These are phyloP conservation scores for Cosmia trapezina DNA, from an alignment of 2,888 invertebrate species.

Conservation along the genomic window DNA sequence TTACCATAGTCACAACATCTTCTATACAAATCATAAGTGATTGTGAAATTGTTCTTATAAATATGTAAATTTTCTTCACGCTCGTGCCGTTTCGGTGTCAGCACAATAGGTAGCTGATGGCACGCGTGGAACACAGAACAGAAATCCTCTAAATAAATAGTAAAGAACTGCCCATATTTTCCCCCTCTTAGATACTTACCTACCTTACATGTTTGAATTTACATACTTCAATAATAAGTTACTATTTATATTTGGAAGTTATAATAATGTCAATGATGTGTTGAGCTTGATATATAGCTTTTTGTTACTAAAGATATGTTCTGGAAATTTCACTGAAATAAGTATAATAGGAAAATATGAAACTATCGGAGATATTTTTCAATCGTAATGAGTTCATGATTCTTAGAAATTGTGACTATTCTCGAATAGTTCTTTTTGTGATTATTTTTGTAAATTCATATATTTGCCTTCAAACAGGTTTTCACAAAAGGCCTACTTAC, in stretches of 20 bases:
- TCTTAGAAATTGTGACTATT: background rate
- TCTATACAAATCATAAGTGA: conserved; percentile 38
- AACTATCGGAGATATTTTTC: conserved; percentile 37
- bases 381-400: conserved; percentile 20
- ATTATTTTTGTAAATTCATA: background rate
- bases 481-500: background rate
- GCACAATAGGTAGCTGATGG: conserved; percentile 48
- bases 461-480: conserved; percentile 9
- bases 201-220: conserved; percentile 32
- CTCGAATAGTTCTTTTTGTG: background rate
- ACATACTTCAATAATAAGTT: conserved; percentile 39
- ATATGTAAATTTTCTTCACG: conserved; percentile 58
- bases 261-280: conserved; percentile 49
- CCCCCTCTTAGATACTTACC: conserved; percentile 40
- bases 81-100: conserved; percentile 46
- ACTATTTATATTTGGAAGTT: conserved; percentile 11
- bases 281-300: conserved; percentile 25
- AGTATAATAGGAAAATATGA: conserved; percentile 13
- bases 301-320: background rate
- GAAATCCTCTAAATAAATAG: conserved; percentile 27
- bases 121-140: conserved; percentile 41
- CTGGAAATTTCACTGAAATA: conserved; percentile 4
- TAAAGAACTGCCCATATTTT: conserved; percentile 6
- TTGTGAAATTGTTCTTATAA: conserved; percentile 46
- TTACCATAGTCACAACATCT: conserved; percentile 27